Conservation (phyloP, 1,140 invertebrate genomes). For the Drosophila baimaii region DNA sequence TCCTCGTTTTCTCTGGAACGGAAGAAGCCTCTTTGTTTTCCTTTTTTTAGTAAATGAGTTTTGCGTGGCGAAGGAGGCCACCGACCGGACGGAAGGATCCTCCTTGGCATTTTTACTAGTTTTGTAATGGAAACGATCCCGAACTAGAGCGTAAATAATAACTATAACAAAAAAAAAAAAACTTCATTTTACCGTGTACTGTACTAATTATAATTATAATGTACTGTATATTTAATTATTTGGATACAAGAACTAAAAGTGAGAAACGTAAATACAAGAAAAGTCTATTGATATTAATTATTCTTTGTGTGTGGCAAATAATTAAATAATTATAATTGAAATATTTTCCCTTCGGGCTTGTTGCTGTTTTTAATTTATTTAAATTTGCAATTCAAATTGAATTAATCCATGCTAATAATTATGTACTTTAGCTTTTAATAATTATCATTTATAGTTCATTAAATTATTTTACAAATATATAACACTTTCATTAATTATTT, state of each 20-base stretch:
- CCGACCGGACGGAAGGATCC: slow-evolving; percentile 2
- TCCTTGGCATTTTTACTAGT: slow-evolving; percentile 80
- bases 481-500: background rate
- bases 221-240: slow-evolving; percentile 82
- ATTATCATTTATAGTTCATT: background rate
- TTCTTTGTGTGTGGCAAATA: slow-evolving; percentile 27
- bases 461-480: background rate
- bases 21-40: slow-evolving; percentile 45
- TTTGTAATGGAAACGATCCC: slow-evolving; percentile 68
- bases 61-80: slow-evolving; percentile 56
- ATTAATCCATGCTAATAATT: background rate
- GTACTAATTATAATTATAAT: slow-evolving; percentile 81
- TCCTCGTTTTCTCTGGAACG: slow-evolving; percentile 19
- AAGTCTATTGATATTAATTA: slow-evolving; percentile 41
- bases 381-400: background rate
- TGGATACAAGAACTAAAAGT: slow-evolving; percentile 73
- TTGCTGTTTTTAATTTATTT: slow-evolving; percentile 1
- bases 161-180: slow-evolving; percentile 56
- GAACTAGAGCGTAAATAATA: slow-evolving; percentile 78
- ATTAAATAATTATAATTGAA: too few species aligned
- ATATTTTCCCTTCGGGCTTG: background rate
- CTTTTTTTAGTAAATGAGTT: slow-evolving; percentile 75
- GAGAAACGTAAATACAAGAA: slow-evolving; percentile 53
- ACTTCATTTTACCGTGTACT: slow-evolving; percentile 77
- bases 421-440: background rate